Percentiles rank a stretch among this genome's conserved stretches.
Conservation (phyloP, 2,113 vertebrate species). For the Apteryx mantelli region DNA sequence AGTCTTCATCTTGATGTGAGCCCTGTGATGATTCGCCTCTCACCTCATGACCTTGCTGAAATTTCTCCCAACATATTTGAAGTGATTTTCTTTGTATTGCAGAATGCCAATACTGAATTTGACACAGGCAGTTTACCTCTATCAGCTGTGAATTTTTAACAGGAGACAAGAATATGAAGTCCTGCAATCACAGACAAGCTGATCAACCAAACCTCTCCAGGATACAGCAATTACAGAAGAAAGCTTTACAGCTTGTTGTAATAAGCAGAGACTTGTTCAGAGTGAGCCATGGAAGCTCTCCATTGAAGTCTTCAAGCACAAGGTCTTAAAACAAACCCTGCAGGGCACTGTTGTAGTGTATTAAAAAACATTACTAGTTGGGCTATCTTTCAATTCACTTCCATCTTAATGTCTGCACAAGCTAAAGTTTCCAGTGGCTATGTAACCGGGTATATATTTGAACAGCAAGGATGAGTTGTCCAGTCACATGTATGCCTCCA, state of each 20-base stretch:
- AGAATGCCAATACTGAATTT: not conserved
- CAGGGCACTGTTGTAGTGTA: not conserved
- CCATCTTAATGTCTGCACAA: not conserved
- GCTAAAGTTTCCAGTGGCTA: not conserved
- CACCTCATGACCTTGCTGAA: not conserved
- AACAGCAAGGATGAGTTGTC: not conserved
- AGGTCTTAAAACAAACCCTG: not conserved
- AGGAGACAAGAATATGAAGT: not conserved
- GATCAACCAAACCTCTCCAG: not conserved
- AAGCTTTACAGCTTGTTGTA: not conserved
- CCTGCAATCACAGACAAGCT: not conserved
- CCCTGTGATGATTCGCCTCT: not conserved
- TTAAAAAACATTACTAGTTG: not conserved
- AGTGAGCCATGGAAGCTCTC: not conserved
- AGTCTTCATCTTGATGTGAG: not conserved
- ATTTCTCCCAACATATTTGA: not conserved
- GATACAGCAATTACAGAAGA: not conserved
- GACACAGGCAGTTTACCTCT: not conserved
- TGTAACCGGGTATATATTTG: not conserved
- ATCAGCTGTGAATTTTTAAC: not conserved
- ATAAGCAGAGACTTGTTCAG: not conserved
- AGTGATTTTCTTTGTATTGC: conserved; percentile 9
- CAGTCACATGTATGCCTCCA: fast-evolving
- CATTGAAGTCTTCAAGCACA: not conserved
- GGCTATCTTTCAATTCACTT: not conserved